These are phyloP conservation scores for Nomada fucata DNA, from an alignment of 2,888 invertebrate species.

Conservation along the genomic window DNA sequence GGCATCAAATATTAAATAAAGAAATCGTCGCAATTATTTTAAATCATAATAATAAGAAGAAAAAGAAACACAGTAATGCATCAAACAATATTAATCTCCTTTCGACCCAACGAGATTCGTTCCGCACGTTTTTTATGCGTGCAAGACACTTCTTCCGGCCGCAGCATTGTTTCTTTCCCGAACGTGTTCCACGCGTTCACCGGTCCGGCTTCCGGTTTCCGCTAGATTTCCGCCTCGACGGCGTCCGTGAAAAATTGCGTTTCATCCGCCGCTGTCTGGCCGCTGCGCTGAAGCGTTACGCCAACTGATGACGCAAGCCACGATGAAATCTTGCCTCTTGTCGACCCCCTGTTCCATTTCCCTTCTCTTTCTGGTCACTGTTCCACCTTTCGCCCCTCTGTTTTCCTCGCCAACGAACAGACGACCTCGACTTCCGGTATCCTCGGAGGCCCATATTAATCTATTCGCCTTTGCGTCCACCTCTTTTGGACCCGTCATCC, in stretches of 20 bases:
- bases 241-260: slow-evolving; percentile 74
- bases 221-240: slow-evolving; percentile 64
- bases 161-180: slow-evolving; percentile 52
- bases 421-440: slow-evolving; percentile 32
- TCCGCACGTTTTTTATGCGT: slow-evolving; percentile 38
- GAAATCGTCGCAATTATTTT: slow-evolving; percentile 54
- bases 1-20: slow-evolving; percentile 22
- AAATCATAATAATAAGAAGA: slow-evolving; percentile 10
- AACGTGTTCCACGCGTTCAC: slow-evolving; percentile 58
- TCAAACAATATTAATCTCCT: slow-evolving; percentile 58
- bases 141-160: slow-evolving; percentile 48
- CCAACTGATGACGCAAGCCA: slow-evolving; percentile 59
- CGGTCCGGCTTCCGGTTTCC: slow-evolving; percentile 74
- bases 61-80: slow-evolving; percentile 48
- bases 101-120: slow-evolving; percentile 50
- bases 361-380: slow-evolving; percentile 16
- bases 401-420: slow-evolving; percentile 24
- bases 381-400: slow-evolving; percentile 26
- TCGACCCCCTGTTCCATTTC: slow-evolving; percentile 12
- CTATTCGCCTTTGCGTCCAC: slow-evolving; percentile 22
- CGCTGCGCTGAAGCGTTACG: slow-evolving; percentile 53
- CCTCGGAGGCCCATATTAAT: neutral
- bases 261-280: slow-evolving; percentile 46
- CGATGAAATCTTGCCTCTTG: slow-evolving; percentile 57
- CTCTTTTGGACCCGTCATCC: slow-evolving; percentile 3